phyloP scores from a whole-genome alignment of 2,888 invertebrate species.

The Caenorhabditis sulstoni region DNA sequence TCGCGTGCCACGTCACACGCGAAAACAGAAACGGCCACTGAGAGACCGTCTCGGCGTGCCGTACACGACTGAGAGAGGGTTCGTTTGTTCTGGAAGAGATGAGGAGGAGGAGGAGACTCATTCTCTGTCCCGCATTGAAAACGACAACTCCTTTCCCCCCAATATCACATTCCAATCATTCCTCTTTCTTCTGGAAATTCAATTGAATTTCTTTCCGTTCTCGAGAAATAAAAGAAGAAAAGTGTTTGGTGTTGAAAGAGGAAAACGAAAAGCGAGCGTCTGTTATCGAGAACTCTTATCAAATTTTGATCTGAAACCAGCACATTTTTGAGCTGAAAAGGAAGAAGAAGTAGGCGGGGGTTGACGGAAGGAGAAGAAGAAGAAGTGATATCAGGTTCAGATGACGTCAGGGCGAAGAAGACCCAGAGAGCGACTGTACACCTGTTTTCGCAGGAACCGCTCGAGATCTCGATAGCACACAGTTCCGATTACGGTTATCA shows the following conservation, averaged over 20 bases:
- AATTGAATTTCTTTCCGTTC: background rate
- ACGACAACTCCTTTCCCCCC: slow-evolving; percentile 20
- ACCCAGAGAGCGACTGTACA: too few relatives aligned
- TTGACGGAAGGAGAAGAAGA: background rate
- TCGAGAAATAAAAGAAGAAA: too few relatives aligned
- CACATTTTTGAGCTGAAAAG: slow-evolving; percentile 37
- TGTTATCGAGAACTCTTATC: slow-evolving; percentile 5
- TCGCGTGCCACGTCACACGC: too few relatives aligned
- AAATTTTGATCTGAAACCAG: slow-evolving; percentile 34
- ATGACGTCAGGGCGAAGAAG: background rate
- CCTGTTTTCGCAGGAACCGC: too few relatives aligned
- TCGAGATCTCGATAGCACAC: too few relatives aligned
- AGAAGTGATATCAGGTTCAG: slow-evolving; percentile 16
- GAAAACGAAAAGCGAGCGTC: slow-evolving; percentile 7
- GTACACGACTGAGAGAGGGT: too few relatives aligned
- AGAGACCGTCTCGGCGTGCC: too few relatives aligned
- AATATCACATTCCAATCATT: slow-evolving; percentile 30
- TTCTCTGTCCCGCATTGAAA: too few relatives aligned
- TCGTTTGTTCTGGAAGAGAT: too few relatives aligned
- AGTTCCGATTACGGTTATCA: too few relatives aligned
- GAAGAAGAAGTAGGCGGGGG: slow-evolving; percentile 24
- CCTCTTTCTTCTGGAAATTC: slow-evolving; percentile 2
- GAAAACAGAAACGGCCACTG: too few relatives aligned
- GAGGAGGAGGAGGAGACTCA: too few relatives aligned
- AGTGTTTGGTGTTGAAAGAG: slow-evolving; percentile 3